Evolutionary conservation across 2,113 vertebrate species (phyloP).

Genomic region (Pristiophorus japonicus): DNA sequence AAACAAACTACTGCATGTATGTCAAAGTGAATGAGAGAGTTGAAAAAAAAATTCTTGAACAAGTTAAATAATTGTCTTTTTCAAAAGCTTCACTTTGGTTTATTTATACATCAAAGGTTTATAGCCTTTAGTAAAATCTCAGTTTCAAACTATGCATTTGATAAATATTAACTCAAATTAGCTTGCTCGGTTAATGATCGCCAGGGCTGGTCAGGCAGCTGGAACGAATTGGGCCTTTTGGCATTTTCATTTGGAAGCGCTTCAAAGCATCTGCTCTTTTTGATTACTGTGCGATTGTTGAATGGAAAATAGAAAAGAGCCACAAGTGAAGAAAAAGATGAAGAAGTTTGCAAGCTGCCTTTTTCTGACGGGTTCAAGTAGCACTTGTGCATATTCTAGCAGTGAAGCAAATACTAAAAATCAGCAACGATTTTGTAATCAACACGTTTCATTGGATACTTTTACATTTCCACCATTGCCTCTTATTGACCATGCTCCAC

Average conservation of each 20-base stretch:
- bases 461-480: neutral
- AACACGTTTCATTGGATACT: neutral
- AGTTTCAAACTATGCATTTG: neutral
- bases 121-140: neutral
- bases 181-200: slow-evolving; percentile 9
- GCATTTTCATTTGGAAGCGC: slow-evolving; percentile 28
- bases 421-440: slow-evolving; percentile 5
- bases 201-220: slow-evolving; percentile 27
- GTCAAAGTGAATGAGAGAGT: neutral
- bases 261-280: slow-evolving; percentile 30
- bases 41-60: too few relatives aligned
- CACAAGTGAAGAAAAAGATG: neutral
- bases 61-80: neutral
- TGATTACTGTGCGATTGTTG: neutral
- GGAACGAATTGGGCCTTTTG: slow-evolving; percentile 32
- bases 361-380: neutral
- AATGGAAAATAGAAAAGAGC: slow-evolving; percentile 29
- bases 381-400: neutral
- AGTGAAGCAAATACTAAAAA: neutral
- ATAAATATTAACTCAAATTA: slow-evolving; percentile 36
- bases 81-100: neutral
- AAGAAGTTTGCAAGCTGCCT: neutral
- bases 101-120: neutral
- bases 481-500: slow-evolving; percentile 10
- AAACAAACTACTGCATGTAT: neutral